Base-by-base conservation (phyloP, 2,797 vertebrate species). In the Tragelaphus oryx region DNA sequence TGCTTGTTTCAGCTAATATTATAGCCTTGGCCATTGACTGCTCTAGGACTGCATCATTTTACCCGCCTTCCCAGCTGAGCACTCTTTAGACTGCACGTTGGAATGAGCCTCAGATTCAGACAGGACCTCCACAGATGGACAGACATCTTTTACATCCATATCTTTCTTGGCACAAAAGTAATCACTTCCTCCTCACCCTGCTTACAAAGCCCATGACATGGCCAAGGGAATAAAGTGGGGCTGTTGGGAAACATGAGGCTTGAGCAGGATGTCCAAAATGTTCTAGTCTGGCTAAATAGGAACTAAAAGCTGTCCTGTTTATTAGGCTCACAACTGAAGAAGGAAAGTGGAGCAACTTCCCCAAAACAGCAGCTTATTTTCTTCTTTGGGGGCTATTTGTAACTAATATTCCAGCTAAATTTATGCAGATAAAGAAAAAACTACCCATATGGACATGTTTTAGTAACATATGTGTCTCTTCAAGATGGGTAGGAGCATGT, bases 331-430 rank as follows among this genome's bases (percentile, higher is more conserved):
- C 79, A 30, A 6, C 1, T 62, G 37, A 60, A 50, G n/a, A 54
- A 18, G 46, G 17, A 86, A n/a, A 24, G 41, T 2, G 1, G 37
- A 65, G 22, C 1, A 1, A 48, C 3, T 55, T 71, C 12, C 68
- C 65, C 71, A 87, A 87, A 74, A 86, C 52, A 80, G 33, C 48
- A 68, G 8, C 17, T 79, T 82, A 37, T 79, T 80, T 18, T 88
- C 2, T 83, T 60, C 30, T 22, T 57, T 59, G 26, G 37, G 37
- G 44, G 7, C 17, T 46, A 86, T 55, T 80, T 82, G 16, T 60
- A 92, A 79, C 88, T 92, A 96, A 46, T 37, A 76, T 79, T 85
- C 71, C 87, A 86, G 26, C n/a, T 82, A 75, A 60, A 82, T 79
- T 86, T 92, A 85, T 82, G 41, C 60, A 85, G 74, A 85, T 71